Evolutionary conservation across 2,888 invertebrate species (phyloP).

Genomic region (Cephus runcator): DNA sequence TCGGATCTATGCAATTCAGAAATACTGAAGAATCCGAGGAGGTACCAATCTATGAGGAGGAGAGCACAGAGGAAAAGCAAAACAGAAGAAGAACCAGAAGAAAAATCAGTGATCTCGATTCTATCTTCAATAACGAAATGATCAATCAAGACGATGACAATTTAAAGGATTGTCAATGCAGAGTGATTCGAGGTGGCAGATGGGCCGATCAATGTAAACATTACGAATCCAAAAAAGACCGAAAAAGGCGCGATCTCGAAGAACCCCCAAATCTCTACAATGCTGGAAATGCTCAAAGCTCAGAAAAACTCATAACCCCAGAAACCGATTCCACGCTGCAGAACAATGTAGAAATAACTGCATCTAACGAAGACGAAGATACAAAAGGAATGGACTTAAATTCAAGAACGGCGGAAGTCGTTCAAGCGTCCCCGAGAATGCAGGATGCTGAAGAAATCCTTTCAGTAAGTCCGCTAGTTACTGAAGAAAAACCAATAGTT

Average conservation of each 20-base stretch:
- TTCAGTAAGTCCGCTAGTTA: neutral
- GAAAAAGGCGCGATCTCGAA: neutral
- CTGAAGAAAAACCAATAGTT: neutral
- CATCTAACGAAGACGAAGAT: neutral
- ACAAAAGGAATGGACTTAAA: neutral
- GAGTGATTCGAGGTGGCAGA: conserved; percentile 38
- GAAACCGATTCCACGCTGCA: neutral
- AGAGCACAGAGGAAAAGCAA: conserved; percentile 18
- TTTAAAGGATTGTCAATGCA: conserved; percentile 44
- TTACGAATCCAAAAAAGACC: conserved; percentile 3
- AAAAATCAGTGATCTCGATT: conserved; percentile 13
- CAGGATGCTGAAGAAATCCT: neutral
- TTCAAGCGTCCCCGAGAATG: neutral
- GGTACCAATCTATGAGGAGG: conserved; percentile 6
- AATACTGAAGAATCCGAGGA: conserved; percentile 17
- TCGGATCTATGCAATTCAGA: conserved; percentile 18
- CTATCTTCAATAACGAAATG: conserved; percentile 47
- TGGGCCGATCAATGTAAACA: neutral
- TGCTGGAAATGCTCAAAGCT: neutral
- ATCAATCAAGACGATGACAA: conserved; percentile 48
- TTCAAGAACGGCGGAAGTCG: neutral
- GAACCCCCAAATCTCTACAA: neutral
- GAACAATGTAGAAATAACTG: neutral
- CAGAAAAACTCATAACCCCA: neutral
- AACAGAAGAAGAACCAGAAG: conserved; percentile 24